Conservation (phyloP, 2,888 invertebrate species). For the Incurvaria masculella region DNA sequence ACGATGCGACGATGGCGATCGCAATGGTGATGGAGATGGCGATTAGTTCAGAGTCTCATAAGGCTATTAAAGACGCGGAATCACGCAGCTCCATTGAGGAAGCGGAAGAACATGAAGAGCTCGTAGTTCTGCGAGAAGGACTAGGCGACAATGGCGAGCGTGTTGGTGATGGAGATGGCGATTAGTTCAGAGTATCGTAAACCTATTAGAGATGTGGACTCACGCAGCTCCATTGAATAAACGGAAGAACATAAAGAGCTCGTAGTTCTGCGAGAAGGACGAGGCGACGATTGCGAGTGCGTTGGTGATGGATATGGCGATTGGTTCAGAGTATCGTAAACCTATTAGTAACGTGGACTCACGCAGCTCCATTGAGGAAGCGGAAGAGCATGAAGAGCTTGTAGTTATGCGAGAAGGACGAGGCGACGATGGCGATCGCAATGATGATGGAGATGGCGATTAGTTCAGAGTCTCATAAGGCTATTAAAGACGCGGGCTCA, state of each 20-base stretch:
- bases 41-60: too few relatives aligned
- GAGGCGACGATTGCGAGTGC: slow-evolving; percentile 72
- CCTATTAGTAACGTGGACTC: too few relatives aligned
- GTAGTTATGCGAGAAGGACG: slow-evolving; percentile 86
- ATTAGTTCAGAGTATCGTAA: too few relatives aligned
- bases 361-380: slow-evolving; percentile 93
- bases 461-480: too few relatives aligned
- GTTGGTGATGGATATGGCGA: slow-evolving; percentile 79
- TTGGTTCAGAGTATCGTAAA: too few relatives aligned
- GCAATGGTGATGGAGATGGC: too few relatives aligned
- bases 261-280: too few relatives aligned
- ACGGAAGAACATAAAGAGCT: slow-evolving; percentile 73
- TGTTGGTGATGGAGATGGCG: slow-evolving; percentile 87
- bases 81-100: slow-evolving; percentile 93
- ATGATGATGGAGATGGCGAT: slow-evolving; percentile 89
- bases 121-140: slow-evolving; percentile 87
- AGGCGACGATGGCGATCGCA: slow-evolving; percentile 84
- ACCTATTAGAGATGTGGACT: too few relatives aligned
- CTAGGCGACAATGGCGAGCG: slow-evolving; percentile 84
- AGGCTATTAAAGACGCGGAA: too few relatives aligned
- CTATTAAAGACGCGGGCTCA: too few relatives aligned
- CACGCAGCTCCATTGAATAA: slow-evolving; percentile 82
- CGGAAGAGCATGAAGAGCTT: slow-evolving; percentile 87
- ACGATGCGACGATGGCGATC: too few relatives aligned
- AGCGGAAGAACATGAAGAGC: slow-evolving; percentile 86